A percentile compares a stretch with the other conserved stretches of the same genome.
Evolutionary conservation across 2,797 vertebrate species (phyloP).

Genomic region (Enteromius treurensis): DNA sequence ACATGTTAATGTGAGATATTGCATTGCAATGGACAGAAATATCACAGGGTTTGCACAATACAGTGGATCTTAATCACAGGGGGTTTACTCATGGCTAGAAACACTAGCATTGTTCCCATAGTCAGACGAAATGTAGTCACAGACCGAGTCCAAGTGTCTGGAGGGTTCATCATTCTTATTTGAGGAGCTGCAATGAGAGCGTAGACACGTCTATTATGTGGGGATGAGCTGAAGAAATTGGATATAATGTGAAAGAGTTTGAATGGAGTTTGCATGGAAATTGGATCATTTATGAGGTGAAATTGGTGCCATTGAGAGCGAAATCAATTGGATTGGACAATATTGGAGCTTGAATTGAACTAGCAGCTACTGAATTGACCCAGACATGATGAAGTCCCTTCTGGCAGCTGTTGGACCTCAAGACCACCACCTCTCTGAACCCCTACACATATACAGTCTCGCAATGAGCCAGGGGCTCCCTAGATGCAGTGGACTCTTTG

Average conservation of each 20-base stretch:
- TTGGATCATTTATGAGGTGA: conserved; percentile 56
- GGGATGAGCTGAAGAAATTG: conserved; percentile 54
- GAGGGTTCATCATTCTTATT: conserved; percentile 49
- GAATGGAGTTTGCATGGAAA: conserved; percentile 72
- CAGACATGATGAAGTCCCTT: conserved; percentile 52
- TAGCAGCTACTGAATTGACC: conserved; percentile 62
- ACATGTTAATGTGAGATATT: not conserved
- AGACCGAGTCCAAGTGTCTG: conserved; percentile 9
- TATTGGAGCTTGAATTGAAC: conserved; percentile 64
- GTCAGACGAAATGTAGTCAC: conserved; percentile 14
- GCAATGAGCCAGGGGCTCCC: not conserved
- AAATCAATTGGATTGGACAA: conserved; percentile 68
- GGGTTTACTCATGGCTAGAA: not conserved
- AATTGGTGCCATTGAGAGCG: conserved; percentile 66
- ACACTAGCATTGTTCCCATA: conserved; percentile 22
- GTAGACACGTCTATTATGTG: conserved; percentile 60
- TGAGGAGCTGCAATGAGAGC: conserved; percentile 37
- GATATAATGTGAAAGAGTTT: conserved; percentile 71
- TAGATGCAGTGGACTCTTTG: conserved; percentile 12
- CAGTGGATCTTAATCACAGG: not conserved
- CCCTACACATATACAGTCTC: conserved; percentile 9
- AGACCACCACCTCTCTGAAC: conserved; percentile 6
- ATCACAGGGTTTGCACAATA: not conserved
- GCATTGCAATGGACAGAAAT: not conserved
- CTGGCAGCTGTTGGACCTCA: conserved; percentile 37